phyloP scores from a whole-genome alignment of 2,888 invertebrate species.

The Matsumyia berberina region DNA sequence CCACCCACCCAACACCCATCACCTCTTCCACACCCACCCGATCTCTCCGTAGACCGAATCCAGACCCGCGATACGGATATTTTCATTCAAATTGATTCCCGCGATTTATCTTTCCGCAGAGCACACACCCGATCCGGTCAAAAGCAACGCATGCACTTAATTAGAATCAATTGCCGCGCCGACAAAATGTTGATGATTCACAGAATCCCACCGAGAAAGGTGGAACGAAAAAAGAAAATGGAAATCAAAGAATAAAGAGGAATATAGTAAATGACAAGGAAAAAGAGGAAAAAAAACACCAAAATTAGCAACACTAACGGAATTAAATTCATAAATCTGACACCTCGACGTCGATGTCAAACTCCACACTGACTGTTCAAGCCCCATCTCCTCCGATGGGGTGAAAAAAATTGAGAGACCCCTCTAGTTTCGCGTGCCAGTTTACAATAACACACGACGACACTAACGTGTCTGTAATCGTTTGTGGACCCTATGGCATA shows the following conservation, averaged over 20 bases:
- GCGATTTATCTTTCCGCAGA: slow-evolving; percentile 38
- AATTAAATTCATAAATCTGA: slow-evolving; percentile 39
- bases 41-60: neutral
- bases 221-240: neutral
- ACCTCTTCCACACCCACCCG: too few species aligned
- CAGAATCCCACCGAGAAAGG: neutral
- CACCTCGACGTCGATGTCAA: slow-evolving; percentile 47
- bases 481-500: too few species aligned
- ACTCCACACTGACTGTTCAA: slow-evolving; percentile 38
- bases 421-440: slow-evolving; percentile 14
- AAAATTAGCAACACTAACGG: slow-evolving; percentile 31
- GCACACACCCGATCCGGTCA: slow-evolving; percentile 29
- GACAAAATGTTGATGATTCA: slow-evolving; percentile 1
- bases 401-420: slow-evolving; percentile 19
- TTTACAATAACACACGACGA: too few species aligned
- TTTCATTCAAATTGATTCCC: slow-evolving; percentile 41
- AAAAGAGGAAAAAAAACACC: neutral
- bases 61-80: neutral
- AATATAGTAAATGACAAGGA: neutral
- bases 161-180: slow-evolving; percentile 52
- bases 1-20: neutral
- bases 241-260: neutral
- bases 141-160: slow-evolving; percentile 46
- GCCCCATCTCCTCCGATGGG: slow-evolving; percentile 26
- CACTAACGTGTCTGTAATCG: too few species aligned